These are phyloP conservation scores for Elephantulus edwardii DNA, from an alignment of 2,113 vertebrate species.

Conservation along the genomic window DNA sequence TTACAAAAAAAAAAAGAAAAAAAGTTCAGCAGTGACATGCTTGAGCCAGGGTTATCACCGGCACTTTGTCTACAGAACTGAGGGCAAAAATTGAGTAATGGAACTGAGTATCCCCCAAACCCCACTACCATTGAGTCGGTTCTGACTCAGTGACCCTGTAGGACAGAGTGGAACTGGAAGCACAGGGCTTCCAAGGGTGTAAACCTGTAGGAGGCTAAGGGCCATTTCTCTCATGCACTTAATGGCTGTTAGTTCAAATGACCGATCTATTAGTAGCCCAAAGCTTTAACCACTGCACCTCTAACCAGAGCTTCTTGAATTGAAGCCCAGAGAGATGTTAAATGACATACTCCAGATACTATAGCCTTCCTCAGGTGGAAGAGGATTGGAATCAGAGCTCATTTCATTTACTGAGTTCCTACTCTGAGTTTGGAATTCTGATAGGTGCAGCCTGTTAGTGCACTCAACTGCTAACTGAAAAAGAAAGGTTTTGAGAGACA, in stretches of 20 bases:
- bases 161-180: no score
- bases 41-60: neutral
- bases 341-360: neutral
- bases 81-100: neutral
- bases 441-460: neutral
- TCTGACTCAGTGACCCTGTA: no score
- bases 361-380: neutral
- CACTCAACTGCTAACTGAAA: neutral
- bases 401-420: neutral
- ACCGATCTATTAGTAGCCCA: no score
- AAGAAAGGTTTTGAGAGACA: neutral
- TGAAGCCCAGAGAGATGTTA: neutral
- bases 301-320: no score
- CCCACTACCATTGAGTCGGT: no score
- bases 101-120: no score
- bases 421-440: neutral
- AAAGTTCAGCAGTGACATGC: accelerated
- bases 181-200: no score
- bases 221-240: no score
- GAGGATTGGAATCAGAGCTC: neutral
- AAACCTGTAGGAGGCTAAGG: no score
- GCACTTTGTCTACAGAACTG: accelerated
- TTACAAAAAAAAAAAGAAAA: neutral
- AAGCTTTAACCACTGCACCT: no score
- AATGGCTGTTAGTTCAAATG: no score